Conservation (phyloP, 2,113 vertebrate genomes). For the Piaya cayana region DNA sequence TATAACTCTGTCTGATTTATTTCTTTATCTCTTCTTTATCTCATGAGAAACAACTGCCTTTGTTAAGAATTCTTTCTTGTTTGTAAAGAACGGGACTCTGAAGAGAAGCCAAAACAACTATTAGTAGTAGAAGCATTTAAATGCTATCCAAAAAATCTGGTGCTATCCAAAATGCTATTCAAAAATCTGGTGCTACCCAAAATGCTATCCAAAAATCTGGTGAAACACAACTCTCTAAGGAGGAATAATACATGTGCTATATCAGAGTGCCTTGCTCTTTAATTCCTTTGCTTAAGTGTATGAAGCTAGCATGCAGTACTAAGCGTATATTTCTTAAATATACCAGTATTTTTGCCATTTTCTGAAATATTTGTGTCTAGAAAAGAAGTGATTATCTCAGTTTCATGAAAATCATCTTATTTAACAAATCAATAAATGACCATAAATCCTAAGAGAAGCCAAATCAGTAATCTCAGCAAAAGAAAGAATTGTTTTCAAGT, state of each 20-base stretch:
- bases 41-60: not conserved
- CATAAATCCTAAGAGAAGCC: not conserved
- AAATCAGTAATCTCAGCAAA: not conserved
- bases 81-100: not conserved
- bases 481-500: not conserved
- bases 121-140: not conserved
- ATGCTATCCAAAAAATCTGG: not conserved
- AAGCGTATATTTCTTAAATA: not conserved
- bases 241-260: not conserved
- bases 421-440: not conserved
- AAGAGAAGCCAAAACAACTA: not conserved
- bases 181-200: not conserved
- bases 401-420: not conserved
- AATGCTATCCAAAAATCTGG: not conserved
- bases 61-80: not conserved
- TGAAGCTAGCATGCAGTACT: not conserved
- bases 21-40: not conserved
- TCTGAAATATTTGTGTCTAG: not conserved
- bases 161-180: too few species aligned
- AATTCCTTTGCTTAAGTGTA: not conserved
- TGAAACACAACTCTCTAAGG: not conserved
- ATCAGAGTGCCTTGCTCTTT: not conserved
- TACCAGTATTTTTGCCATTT: not conserved
- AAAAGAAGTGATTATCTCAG: not conserved
- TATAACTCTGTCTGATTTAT: not conserved